Evolutionary conservation across 2,888 invertebrate species (phyloP), one percentile per base, ranked within the genome.

Genomic region (Drosophila longiperda): DNA sequence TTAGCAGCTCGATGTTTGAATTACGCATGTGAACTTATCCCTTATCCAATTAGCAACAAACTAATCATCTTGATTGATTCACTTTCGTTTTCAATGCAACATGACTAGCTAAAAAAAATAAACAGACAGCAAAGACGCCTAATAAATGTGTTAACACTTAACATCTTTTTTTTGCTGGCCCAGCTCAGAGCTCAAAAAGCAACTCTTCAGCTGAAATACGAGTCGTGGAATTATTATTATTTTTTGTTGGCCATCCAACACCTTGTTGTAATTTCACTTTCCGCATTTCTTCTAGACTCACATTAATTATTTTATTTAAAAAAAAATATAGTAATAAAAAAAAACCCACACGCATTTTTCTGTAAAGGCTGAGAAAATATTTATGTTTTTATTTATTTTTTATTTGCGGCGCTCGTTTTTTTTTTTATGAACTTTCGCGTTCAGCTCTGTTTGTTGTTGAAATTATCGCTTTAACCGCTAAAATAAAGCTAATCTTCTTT

Each of bases 41-140:
- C 49, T 42, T 53, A 45, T 20, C 54, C 68, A 83, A 78, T 90
- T 88, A 86, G 89, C 88, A 76, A 40, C 73, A 55, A 63, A 69
- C 66, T 66, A 70, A 90, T 78, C 70, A 66, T 70, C 61, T 53
- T 58, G 65, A 69, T 52, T 68, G 78, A 67, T 49, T 81, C 80
- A 89, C 90, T 87, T 90, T 87, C 90, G 85, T 82, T 87, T 87
- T 89, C 85, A 87, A 77, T 80, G 78, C 82, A 87, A 89, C 82
- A 68, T 62, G 81, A 75, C 69, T 54, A 64, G 54, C 60, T 60
- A 61, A 40, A 49, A 40, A 49, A 50, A 42, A 52, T 49, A 53
- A 49, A 52, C 8, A 57, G 59, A 49, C 60, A 67, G n/a, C 55
- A 38, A 54, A 57, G 73, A 58, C 64, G 78, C 69, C 60, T 72